These are phyloP conservation scores for Montipora cactus DNA, from an alignment of 64 coral and sea anemone genomes.

Conservation along the genomic window DNA sequence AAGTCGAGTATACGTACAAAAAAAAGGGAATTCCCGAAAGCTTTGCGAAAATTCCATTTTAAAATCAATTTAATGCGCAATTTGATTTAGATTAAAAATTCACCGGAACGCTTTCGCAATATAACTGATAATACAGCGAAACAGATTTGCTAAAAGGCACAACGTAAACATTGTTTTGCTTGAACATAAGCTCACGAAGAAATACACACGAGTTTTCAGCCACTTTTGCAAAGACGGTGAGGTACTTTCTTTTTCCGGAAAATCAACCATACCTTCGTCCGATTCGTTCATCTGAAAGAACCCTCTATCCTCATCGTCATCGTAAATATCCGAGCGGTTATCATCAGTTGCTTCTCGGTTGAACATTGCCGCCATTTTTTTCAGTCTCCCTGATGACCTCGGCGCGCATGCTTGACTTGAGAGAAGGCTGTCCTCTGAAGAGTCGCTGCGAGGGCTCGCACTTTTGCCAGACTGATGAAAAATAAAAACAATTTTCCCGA, in stretches of 20 bases:
- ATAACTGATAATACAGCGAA: background rate
- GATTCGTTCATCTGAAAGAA: conserved; percentile 97
- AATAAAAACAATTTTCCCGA: conserved; percentile 46
- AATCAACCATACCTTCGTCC: conserved; percentile 84
- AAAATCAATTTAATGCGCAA: background rate
- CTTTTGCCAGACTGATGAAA: conserved; percentile 80
- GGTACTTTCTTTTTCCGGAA: background rate
- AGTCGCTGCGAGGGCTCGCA: conserved; percentile 91
- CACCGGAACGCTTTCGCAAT: background rate
- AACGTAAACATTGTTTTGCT: conserved; percentile 24
- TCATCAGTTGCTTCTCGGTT: conserved; percentile 95
- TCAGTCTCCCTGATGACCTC: conserved; percentile 58
- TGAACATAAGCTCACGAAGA: background rate
- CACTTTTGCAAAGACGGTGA: background rate
- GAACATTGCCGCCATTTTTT: conserved; percentile 96
- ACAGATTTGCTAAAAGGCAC: conserved; percentile 1
- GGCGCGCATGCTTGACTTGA: conserved; percentile 76
- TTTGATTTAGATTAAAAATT: background rate
- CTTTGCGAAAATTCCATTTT: background rate
- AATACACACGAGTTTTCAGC: background rate
- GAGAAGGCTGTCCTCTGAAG: conserved; percentile 82
- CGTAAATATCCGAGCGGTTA: conserved; percentile 88
- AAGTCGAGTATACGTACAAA: background rate
- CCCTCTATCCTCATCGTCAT: conserved; percentile 96
- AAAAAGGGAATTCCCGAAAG: background rate